Evolutionary conservation across 1,140 invertebrate genomes (phyloP), one percentile per base, ranked within the genome.

Genomic region (Drosophila quadrilineata): DNA sequence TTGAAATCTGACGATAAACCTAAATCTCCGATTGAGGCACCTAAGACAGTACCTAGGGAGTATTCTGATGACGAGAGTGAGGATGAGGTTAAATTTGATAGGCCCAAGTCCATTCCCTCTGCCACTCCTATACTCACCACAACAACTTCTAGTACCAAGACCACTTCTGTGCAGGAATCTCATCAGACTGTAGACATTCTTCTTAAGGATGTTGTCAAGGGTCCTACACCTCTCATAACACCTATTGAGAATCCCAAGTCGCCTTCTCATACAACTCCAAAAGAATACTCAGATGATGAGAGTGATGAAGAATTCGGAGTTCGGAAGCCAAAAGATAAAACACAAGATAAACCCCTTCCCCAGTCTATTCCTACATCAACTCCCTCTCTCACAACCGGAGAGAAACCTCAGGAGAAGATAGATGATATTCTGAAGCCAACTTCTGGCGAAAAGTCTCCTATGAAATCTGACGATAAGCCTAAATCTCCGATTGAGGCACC

Each of bases 391-490:
- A 14, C 29, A 10, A n/a, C 14, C 21, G 14, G 9, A 10, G 56
- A 46, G 3, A 58, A 48, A n/a, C 8, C 40, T 28, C 17, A 16
- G 10, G 12, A 26, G 24, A 41, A 28, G 26, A n/a, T 21, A 35
- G 40, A 33, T 6, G 43, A 57, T 5, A 16, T 52, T n/a, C 45
- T 43, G 26, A 31, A 48, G 33, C 31, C 54, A 5, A 22, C 29
- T 26, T n/a, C n/a, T n/a, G n/a, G n/a, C n/a, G n/a, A n/a, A n/a
- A n/a, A n/a, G n/a, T n/a, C n/a, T n/a, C n/a, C n/a, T n/a, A n/a
- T n/a, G n/a, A 59, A 53, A 19, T 6, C 5, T 19, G 45, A 53
- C 2, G 59, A 69, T 1, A 64, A 58, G 21, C 35, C 41, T 2
- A 59, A 49, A 22, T 40, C 19, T 9, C 41, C 56, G 17, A 16